Evolutionary conservation across 1,140 invertebrate genomes (phyloP).

Genomic region (Belonocnema kinseyi): DNA sequence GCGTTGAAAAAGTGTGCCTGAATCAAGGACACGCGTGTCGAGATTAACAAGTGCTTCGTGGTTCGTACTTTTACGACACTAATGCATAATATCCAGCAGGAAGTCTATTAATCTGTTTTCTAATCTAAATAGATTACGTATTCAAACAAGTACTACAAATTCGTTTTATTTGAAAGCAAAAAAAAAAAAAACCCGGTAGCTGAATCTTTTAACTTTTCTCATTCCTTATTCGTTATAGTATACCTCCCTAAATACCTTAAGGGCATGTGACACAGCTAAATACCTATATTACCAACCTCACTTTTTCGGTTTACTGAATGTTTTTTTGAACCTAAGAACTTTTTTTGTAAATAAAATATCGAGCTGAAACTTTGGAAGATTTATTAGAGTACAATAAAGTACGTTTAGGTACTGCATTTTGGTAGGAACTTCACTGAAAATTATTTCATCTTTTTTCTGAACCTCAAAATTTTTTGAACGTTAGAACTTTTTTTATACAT

Average conservation of each 20-base stretch:
- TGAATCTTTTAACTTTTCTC: slow-evolving; percentile 6
- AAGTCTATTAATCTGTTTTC: slow-evolving; percentile 14
- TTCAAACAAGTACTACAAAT: slow-evolving; percentile 10
- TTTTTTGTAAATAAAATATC: too few relatives aligned
- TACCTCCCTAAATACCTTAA: background rate
- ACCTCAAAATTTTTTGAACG: too few relatives aligned
- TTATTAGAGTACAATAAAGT: too few relatives aligned
- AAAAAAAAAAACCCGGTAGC: background rate
- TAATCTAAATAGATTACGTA: slow-evolving; percentile 26
- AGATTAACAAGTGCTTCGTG: background rate
- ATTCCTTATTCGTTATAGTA: background rate
- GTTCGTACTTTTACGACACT: slow-evolving; percentile 16
- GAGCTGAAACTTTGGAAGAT: too few relatives aligned
- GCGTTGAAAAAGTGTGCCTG: slow-evolving; percentile 7
- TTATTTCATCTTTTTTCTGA: too few relatives aligned
- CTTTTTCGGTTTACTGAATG: too few relatives aligned
- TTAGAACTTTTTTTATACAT: too few relatives aligned
- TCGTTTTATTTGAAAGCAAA: background rate
- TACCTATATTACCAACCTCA: too few relatives aligned
- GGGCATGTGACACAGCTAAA: too few relatives aligned
- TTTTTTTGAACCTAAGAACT: too few relatives aligned
- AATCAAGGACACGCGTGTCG: slow-evolving; percentile 2
- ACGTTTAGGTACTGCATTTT: too few relatives aligned
- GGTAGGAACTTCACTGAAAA: too few relatives aligned
- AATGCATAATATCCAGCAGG: slow-evolving; percentile 21